Base-by-base conservation (phyloP, 2,113 vertebrate species). In the Damaliscus lunatus region DNA sequence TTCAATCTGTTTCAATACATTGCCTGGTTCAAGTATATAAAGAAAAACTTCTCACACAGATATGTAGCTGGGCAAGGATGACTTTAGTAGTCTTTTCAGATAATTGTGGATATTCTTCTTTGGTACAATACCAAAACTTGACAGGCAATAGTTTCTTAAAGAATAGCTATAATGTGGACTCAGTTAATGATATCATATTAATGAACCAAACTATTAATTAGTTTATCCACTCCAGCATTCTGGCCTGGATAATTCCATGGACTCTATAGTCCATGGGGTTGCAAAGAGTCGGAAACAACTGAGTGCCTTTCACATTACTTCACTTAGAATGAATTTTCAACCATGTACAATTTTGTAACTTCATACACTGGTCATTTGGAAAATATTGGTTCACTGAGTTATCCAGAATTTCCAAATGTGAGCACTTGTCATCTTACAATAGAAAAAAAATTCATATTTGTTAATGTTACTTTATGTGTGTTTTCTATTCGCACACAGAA, bases 251-350 rank as follows among this genome's bases (percentile, higher is more conserved):
- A 74, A 74, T 74, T 40, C 36, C 67, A 74, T 40, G 67, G 36
- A 40, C 36, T 40, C 1, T 74, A 23, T 13, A 74, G 67, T 74
- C 10, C 67, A 40, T 74, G 36, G 36, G 67, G 11, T 74, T 0
- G 11, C 67, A 74, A 74, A 74, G n/a, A 40, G 36, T 74, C 1
- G 1, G 36, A 74, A 21, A 40, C 36, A 74, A 74, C 21, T 74
- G 21, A 74, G 36, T 0, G 4, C 36, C 36, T 74, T 74, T 74
- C 67, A 74, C 36, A 74, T 74, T 23, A 74, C 36, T 90, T 50
- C 17, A 67, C 31, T 86, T 55, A 88, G 43, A 84, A 87, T 53
- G 43, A 43, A 67, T 78, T 97, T 97, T 96, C 33, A 97, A 86
- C 50, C 85, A 94, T 14, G 36, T 10, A 25, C 59, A 89, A 82